Evolutionary conservation across 2,113 vertebrate genomes (phyloP).

Genomic region (Dromaius novaehollandiae): DNA sequence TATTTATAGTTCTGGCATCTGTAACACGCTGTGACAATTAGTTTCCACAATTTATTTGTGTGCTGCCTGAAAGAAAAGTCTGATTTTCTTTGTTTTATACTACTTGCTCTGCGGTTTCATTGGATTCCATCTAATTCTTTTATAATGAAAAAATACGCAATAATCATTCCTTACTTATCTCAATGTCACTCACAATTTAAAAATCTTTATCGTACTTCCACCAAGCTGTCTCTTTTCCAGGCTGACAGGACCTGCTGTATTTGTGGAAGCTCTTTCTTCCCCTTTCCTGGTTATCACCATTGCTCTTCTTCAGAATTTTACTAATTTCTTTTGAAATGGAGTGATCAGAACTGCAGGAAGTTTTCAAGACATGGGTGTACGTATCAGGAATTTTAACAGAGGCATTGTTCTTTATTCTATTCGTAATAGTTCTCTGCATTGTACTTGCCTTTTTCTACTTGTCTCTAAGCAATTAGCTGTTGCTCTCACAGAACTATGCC

Average conservation of each 20-base stretch:
- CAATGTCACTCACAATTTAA: not conserved
- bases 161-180: not conserved
- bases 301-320: not conserved
- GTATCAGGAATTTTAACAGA: not conserved
- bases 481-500: not conserved
- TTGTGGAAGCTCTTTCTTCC: not conserved
- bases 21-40: not conserved
- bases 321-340: not conserved
- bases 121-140: not conserved
- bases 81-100: not conserved
- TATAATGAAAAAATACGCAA: not conserved
- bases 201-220: not conserved
- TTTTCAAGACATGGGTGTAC: not conserved
- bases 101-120: not conserved
- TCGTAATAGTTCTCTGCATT: not conserved
- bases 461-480: not conserved
- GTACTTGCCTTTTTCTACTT: not conserved
- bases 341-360: not conserved
- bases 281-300: not conserved
- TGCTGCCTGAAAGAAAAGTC: not conserved
- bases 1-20: constrained; percentile 50
- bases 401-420: not conserved
- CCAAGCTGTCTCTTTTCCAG: not conserved
- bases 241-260: not conserved
- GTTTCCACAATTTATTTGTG: constrained; percentile 32